Base-by-base conservation (phyloP, 2,888 invertebrate genomes). In the Phengaris alcon region DNA sequence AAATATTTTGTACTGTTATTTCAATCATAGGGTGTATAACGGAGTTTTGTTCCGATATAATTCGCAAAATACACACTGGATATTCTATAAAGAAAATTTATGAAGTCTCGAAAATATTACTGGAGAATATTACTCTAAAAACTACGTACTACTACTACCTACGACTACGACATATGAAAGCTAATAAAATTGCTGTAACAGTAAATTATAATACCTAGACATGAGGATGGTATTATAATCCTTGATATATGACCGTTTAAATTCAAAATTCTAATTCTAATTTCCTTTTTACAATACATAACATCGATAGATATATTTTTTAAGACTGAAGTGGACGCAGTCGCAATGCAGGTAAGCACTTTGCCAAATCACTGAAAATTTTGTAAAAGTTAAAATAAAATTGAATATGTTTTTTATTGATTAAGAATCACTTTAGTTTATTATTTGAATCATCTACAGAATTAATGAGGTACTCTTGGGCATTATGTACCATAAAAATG, bases 1-100 rank as follows among this genome's bases (percentile, higher is more conserved):
- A 54, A 72, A 78, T 76, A 55, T 74, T 73, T 76, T 76, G 72
- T 59, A 52, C 15, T n/a, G 35, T 55, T 15, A 54, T 74, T 5
- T 64, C 64, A 64, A 64, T 44, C 44, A 22, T 59, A 59, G 64
- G 64, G 59, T 4, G 22, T 52, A 7, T 48, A 59, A 22, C 22
- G 22, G 15, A 15, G 22, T 22, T 15, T 9, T 44, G 22, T 12
- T 35, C 6, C 35, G 12, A 35, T 64, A 35, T 35, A 35, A 8
- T 64, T 35, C 64, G 64, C 44, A 13, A 64, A 64, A 64, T 64
- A 64, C 12, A 44, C 64, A 12, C 8, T 35, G 13, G 10, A 44
- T 64, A 64, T 64, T 44, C 35, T 35, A 15, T 10, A 15, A 35
- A 22, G 64, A 35, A 35, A 35, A 35, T 15, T 15, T 46, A 52